Evolutionary conservation across 2,113 vertebrate genomes (phyloP).

Genomic region (Oryzias celebensis): DNA sequence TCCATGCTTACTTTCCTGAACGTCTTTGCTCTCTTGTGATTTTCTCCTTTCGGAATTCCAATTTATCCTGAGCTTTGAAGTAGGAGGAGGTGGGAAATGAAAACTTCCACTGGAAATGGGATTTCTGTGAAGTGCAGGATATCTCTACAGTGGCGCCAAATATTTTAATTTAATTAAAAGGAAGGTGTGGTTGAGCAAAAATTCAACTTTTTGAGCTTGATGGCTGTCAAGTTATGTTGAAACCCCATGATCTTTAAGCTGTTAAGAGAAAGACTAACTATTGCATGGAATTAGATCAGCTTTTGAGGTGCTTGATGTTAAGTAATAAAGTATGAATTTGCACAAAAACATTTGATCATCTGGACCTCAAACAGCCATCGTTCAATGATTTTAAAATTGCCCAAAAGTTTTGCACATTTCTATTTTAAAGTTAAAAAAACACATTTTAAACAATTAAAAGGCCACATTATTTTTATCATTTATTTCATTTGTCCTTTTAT

Average conservation of each 20-base stretch:
- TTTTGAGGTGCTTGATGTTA: no score
- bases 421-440: no score
- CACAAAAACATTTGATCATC: no score
- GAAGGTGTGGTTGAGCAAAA: slow-evolving; percentile 26
- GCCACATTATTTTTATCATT: no score
- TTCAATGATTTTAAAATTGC: no score
- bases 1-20: slow-evolving; percentile 49
- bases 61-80: slow-evolving; percentile 67
- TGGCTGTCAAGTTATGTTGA: slow-evolving; percentile 13
- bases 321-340: no score
- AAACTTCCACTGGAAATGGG: slow-evolving; percentile 47
- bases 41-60: slow-evolving; percentile 64
- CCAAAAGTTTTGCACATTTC: no score
- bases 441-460: no score
- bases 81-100: slow-evolving; percentile 27
- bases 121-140: slow-evolving; percentile 41
- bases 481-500: no score
- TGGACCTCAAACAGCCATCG: no score
- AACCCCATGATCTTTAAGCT: slow-evolving; percentile 10
- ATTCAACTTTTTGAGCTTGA: slow-evolving; percentile 14
- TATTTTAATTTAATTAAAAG: slow-evolving; percentile 43
- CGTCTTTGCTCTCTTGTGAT: slow-evolving; percentile 60
- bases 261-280: slow-evolving; percentile 1
- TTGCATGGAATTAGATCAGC: background rate
- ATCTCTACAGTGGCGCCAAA: slow-evolving; percentile 29